Evolutionary conservation across 2,888 invertebrate genomes (phyloP).

Genomic region (Drosophila paranaensis): DNA sequence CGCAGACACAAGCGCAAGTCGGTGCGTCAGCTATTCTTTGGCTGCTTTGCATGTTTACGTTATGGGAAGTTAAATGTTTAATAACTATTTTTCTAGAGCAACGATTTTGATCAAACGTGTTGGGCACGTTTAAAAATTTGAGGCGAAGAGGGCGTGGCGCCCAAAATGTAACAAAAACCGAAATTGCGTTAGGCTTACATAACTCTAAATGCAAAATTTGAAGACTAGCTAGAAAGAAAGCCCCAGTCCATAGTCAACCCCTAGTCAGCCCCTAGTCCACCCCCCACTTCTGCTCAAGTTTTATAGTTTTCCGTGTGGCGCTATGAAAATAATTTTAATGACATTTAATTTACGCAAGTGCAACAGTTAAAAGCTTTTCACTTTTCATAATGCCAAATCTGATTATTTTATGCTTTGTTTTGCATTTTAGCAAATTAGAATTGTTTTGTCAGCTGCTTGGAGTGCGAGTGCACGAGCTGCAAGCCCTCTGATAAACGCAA

Average conservation of each 20-base stretch:
- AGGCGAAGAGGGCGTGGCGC: too few relatives aligned
- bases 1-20: too few relatives aligned
- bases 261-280: not conserved
- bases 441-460: slow-evolving; percentile 67
- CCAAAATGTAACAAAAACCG: too few relatives aligned
- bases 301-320: slow-evolving; percentile 44
- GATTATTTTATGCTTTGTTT: slow-evolving; percentile 76
- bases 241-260: not conserved
- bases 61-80: too few relatives aligned
- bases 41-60: too few relatives aligned
- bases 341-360: slow-evolving; percentile 78
- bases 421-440: slow-evolving; percentile 63
- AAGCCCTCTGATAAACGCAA: slow-evolving; percentile 49
- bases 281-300: slow-evolving; percentile 24
- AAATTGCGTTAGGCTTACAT: too few relatives aligned
- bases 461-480: slow-evolving; percentile 36
- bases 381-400: slow-evolving; percentile 63
- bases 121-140: too few relatives aligned
- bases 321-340: slow-evolving; percentile 79
- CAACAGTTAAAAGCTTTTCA: slow-evolving; percentile 77
- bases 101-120: too few relatives aligned
- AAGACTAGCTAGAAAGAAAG: too few relatives aligned
- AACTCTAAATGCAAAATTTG: too few relatives aligned
- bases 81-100: too few relatives aligned
- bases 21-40: too few relatives aligned